Conservation (phyloP, 2,113 vertebrate genomes). For the Corydoras sp. region DNA sequence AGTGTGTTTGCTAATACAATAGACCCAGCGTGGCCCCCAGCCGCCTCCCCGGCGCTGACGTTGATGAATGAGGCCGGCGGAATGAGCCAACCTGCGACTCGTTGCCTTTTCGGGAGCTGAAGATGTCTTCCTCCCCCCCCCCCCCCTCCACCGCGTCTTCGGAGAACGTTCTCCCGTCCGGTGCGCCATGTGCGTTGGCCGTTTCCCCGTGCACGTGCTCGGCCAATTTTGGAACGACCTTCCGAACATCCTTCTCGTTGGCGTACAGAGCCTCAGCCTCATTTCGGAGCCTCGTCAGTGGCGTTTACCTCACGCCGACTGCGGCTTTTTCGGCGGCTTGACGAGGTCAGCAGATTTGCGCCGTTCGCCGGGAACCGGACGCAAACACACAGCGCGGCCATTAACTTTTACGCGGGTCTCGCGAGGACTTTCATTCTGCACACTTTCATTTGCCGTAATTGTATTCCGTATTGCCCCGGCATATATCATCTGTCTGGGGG, state of each 20-base stretch:
- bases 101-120: constrained; percentile 47
- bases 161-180: constrained; percentile 33
- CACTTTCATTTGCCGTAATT: too few species aligned
- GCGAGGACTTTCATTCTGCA: too few species aligned
- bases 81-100: constrained; percentile 54
- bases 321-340: background rate
- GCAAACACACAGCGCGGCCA: too few species aligned
- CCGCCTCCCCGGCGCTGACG: constrained; percentile 70
- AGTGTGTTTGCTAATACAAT: constrained; percentile 54
- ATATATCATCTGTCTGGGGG: too few species aligned
- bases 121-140: constrained; percentile 15
- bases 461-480: too few species aligned
- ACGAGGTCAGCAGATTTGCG: too few species aligned
- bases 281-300: constrained; percentile 10
- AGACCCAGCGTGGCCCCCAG: constrained; percentile 56
- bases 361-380: too few species aligned
- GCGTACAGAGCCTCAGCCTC: constrained; percentile 8
- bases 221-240: constrained; percentile 29
- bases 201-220: constrained; percentile 30
- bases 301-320: constrained; percentile 40
- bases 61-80: constrained; percentile 71
- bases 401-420: too few species aligned
- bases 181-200: constrained; percentile 28
- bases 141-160: constrained; percentile 26
- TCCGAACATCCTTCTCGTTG: too few species aligned